Evolutionary conservation across 2,797 vertebrate genomes (phyloP).

Genomic region (Denticeps clupeoides): DNA sequence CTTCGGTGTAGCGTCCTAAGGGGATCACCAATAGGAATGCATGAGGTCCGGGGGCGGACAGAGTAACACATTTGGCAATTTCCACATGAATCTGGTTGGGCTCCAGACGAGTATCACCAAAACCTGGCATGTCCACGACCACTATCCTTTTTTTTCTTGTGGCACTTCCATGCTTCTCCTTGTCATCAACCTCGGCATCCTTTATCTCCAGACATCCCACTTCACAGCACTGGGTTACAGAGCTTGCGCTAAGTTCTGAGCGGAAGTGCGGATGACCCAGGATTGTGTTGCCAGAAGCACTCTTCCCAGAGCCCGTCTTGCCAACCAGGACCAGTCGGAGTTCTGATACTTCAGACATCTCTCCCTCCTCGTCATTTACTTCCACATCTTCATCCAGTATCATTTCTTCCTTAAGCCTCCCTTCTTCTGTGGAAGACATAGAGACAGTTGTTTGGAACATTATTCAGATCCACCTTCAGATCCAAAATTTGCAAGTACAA

Average conservation of each 20-base stretch:
- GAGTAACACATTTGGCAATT: constrained; percentile 55
- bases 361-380: constrained; percentile 5
- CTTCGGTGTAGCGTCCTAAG: constrained; percentile 59
- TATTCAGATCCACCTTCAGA: too few relatives aligned
- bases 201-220: constrained; percentile 26
- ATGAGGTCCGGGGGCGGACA: constrained; percentile 60
- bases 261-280: constrained; percentile 48
- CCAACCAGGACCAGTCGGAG: constrained; percentile 60
- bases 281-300: constrained; percentile 65
- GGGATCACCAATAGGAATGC: constrained; percentile 64
- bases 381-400: not conserved
- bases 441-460: not conserved
- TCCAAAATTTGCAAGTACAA: too few relatives aligned
- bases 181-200: constrained; percentile 17
- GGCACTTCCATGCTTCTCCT: constrained; percentile 5
- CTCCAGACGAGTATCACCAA: constrained; percentile 53
- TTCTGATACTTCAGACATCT: constrained; percentile 27
- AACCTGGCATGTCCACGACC: constrained; percentile 63
- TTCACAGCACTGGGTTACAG: constrained; percentile 53
- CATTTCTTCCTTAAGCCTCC: too few relatives aligned
- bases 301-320: constrained; percentile 61
- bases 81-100: constrained; percentile 44
- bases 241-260: constrained; percentile 49
- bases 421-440: not conserved
- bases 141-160: constrained; percentile 29